phyloP scores from a whole-genome alignment of 2,113 vertebrate genomes.

The Melanotaenia duboulayi region DNA sequence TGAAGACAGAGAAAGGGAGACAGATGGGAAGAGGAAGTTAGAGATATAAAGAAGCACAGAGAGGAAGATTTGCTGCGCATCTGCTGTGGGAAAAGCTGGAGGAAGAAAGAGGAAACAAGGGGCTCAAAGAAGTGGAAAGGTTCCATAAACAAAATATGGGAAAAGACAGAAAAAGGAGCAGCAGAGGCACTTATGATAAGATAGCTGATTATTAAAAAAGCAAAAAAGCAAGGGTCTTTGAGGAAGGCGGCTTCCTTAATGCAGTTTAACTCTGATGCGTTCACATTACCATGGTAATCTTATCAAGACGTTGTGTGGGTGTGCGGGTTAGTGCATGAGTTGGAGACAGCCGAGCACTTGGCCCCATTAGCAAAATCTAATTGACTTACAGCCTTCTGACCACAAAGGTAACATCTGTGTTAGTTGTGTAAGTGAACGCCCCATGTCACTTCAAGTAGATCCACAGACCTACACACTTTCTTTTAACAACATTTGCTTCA shows the following conservation, averaged over 20 bases:
- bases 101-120: slow-evolving; percentile 26
- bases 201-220: slow-evolving; percentile 26
- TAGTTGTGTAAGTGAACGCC: slow-evolving; percentile 63
- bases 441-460: slow-evolving; percentile 43
- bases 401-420: slow-evolving; percentile 80
- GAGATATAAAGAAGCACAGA: slow-evolving; percentile 39
- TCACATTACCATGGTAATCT: slow-evolving; percentile 77
- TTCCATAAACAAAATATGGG: slow-evolving; percentile 36
- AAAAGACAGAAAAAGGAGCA: slow-evolving; percentile 8
- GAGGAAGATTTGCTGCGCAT: slow-evolving; percentile 50
- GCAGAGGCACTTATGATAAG: slow-evolving; percentile 38
- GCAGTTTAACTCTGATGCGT: slow-evolving; percentile 60
- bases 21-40: slow-evolving; percentile 61
- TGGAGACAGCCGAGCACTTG: slow-evolving; percentile 53
- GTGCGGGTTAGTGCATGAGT: slow-evolving; percentile 22
- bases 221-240: slow-evolving; percentile 31
- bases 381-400: slow-evolving; percentile 73
- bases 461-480: slow-evolving; percentile 34
- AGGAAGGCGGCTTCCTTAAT: slow-evolving; percentile 58
- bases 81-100: slow-evolving; percentile 42
- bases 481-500: slow-evolving; percentile 49
- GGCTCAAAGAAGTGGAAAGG: slow-evolving; percentile 39
- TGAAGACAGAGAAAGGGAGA: slow-evolving; percentile 18
- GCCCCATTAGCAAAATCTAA: slow-evolving; percentile 74
- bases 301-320: slow-evolving; percentile 52